These are phyloP conservation scores for Geococcyx californianus DNA, from an alignment of 2,113 vertebrate species.

Conservation along the genomic window DNA sequence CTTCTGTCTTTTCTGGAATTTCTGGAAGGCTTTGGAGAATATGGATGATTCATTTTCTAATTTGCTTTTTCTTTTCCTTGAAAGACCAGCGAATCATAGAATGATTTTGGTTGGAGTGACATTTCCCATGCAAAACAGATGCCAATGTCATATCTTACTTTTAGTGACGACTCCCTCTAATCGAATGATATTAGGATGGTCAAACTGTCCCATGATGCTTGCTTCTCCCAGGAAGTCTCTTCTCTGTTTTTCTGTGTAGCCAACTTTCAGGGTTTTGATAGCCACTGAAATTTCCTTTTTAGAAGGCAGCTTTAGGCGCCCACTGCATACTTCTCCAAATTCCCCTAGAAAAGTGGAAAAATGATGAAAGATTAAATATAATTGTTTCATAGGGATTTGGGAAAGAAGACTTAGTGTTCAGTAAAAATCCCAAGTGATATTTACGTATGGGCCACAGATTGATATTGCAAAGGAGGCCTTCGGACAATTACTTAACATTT, in stretches of 20 bases:
- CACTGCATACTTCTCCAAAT: conserved; percentile 97
- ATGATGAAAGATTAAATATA: not conserved
- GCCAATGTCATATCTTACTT: conserved; percentile 79
- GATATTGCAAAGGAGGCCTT: not conserved
- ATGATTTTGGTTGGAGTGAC: not conserved
- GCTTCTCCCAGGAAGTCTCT: conserved; percentile 95
- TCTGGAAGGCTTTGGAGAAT: not conserved
- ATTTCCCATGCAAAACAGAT: not conserved
- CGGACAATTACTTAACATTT: not conserved
- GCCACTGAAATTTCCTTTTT: conserved; percentile 98
- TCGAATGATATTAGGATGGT: conserved; percentile 97
- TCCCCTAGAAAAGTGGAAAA: conserved; percentile 80
- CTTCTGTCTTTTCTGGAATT: not conserved
- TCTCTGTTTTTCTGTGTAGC: conserved; percentile 96
- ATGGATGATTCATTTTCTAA: not conserved
- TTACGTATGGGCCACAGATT: not conserved
- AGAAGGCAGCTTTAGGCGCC: conserved; percentile 90
- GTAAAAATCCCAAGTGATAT: not conserved
- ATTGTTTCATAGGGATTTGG: not conserved
- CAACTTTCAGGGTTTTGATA: conserved; percentile 96
- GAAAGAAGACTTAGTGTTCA: not conserved
- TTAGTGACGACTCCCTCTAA: conserved; percentile 96
- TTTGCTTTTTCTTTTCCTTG: not conserved
- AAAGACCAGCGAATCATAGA: not conserved
- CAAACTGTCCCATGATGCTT: conserved; percentile 98